Conservation (phyloP, 2,888 invertebrate species). For the Callosobruchus maculatus region DNA sequence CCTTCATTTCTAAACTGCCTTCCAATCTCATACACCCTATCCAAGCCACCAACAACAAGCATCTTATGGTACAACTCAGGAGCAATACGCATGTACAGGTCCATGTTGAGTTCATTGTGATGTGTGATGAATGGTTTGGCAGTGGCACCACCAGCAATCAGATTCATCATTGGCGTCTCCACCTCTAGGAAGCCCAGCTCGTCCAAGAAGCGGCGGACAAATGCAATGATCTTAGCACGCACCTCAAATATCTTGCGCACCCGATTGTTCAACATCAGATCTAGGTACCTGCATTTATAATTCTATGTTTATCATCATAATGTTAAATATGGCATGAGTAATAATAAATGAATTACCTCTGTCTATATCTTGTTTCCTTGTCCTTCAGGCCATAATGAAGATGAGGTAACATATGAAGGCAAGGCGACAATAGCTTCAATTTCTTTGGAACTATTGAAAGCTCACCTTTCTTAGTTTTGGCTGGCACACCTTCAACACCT, state of each 20-base stretch:
- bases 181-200: conserved; percentile 94
- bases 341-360: conserved; percentile 52
- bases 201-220: conserved; percentile 83
- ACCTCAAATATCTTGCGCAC: conserved; percentile 87
- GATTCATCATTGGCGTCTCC: conserved; percentile 99
- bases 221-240: conserved; percentile 81
- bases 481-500: conserved; percentile 80
- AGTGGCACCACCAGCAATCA: conserved; percentile 97
- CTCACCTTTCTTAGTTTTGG: conserved; percentile 96
- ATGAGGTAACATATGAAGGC: conserved; percentile 97
- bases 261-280: conserved; percentile 90
- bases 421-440: conserved; percentile 86
- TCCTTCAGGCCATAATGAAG: conserved; percentile 96
- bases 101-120: conserved; percentile 98
- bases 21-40: conserved; percentile 80
- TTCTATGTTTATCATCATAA: no score
- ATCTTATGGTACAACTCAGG: conserved; percentile 98
- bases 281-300: conserved; percentile 46
- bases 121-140: conserved; percentile 98
- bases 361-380: conserved; percentile 92
- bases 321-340: no score
- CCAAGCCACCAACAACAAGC: conserved; percentile 96
- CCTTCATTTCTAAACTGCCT: conserved; percentile 97
- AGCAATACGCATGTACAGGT: conserved; percentile 95
- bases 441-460: conserved; percentile 87